phyloP scores from a whole-genome alignment of 2,113 vertebrate species.

The Centropristis striata region DNA sequence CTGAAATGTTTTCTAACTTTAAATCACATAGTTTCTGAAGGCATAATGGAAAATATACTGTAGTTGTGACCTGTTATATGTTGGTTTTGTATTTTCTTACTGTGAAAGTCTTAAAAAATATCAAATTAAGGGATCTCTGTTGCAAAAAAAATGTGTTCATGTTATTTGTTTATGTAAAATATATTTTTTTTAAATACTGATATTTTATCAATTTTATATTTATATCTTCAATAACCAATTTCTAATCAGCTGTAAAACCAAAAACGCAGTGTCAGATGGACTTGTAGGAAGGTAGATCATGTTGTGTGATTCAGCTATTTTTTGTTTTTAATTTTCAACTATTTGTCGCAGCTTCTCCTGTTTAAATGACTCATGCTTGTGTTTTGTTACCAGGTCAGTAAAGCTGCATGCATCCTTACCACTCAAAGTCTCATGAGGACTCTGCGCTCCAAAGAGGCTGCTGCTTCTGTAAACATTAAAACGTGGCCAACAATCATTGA shows the following conservation, averaged over 20 bases:
- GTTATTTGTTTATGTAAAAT: neutral
- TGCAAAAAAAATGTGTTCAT: neutral
- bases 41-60: neutral
- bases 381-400: constrained; percentile 90
- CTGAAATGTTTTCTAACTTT: neutral
- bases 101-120: too few species aligned
- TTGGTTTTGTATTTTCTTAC: neutral
- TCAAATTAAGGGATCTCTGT: neutral
- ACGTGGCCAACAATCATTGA: constrained; percentile 99
- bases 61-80: neutral
- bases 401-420: constrained; percentile 96
- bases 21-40: neutral
- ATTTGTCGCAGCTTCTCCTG: neutral
- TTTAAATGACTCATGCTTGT: constrained; percentile 15
- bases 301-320: neutral
- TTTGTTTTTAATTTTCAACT: neutral
- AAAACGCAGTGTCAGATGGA: neutral
- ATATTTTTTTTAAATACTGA: too few species aligned
- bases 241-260: neutral
- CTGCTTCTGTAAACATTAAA: constrained; percentile 95
- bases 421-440: constrained; percentile 94
- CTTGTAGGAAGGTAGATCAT: neutral
- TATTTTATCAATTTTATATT: too few species aligned
- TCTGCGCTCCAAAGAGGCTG: constrained; percentile 94
- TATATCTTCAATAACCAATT: too few species aligned